These are phyloP conservation scores for Chelidonichthys spinosus DNA, from an alignment of 2,797 vertebrate genomes.

Conservation along the genomic window DNA sequence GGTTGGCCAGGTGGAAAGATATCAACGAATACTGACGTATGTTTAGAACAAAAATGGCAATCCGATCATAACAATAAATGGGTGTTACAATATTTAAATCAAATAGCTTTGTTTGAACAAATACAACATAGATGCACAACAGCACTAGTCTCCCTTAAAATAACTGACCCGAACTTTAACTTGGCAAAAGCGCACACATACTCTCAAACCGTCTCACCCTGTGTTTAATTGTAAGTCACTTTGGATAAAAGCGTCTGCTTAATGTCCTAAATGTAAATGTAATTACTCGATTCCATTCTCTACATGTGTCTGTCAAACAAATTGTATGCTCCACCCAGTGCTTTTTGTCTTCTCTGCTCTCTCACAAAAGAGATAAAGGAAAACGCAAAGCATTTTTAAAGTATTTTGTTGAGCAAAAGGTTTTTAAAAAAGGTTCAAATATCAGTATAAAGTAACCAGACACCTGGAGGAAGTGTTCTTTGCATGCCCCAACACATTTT, in stretches of 20 bases:
- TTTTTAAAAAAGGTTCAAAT: background rate
- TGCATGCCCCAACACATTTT: background rate
- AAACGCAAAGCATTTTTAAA: background rate
- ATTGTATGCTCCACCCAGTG: background rate
- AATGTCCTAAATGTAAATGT: no score
- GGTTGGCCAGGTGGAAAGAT: background rate
- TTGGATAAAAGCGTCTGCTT: no score
- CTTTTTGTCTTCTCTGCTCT: background rate
- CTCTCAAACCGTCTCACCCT: background rate
- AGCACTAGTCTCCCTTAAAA: background rate
- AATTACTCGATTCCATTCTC: background rate
- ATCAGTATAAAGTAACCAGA: conserved; percentile 1
- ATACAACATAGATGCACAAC: background rate
- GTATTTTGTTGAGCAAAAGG: background rate
- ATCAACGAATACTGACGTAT: background rate
- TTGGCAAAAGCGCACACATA: background rate
- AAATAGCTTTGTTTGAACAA: conserved; percentile 2
- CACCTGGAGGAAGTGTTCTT: background rate
- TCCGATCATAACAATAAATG: background rate
- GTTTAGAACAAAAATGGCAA: background rate
- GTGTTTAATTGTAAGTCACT: background rate
- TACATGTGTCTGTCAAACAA: conserved; percentile 2
- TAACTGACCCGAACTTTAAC: background rate
- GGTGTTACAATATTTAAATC: background rate
- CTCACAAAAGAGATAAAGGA: background rate